A percentile compares a stretch with the other conserved stretches of the same genome.
These are phyloP conservation scores for Dysidea cf. avara DNA, from an alignment of 37 sponge, comb jelly and placozoan genomes.

Conservation along the genomic window DNA sequence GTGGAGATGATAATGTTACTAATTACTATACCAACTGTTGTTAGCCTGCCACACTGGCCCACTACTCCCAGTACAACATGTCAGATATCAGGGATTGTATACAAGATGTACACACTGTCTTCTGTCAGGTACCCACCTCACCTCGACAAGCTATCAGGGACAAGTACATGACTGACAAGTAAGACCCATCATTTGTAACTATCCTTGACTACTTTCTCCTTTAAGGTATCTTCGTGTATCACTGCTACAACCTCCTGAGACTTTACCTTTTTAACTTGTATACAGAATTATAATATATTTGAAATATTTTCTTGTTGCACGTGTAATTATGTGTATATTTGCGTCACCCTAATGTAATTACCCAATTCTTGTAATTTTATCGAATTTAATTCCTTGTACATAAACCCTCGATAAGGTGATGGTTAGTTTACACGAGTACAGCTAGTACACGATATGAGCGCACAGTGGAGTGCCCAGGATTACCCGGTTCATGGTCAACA, in stretches of 20 bases:
- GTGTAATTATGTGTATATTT: too few species aligned
- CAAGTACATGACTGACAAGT: slow-evolving; percentile 64
- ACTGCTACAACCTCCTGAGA: slow-evolving; percentile 39
- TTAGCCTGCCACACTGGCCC: slow-evolving; percentile 50
- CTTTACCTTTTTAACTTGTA: slow-evolving; percentile 48
- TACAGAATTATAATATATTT: too few species aligned
- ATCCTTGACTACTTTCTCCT: neutral
- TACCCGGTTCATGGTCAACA: too few species aligned
- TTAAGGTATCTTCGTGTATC: slow-evolving; percentile 36
- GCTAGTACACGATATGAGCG: too few species aligned
- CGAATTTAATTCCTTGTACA: too few species aligned
- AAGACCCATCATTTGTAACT: neutral
- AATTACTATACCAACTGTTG: neutral
- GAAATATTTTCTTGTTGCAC: too few species aligned
- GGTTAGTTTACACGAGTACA: too few species aligned
- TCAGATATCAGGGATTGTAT: slow-evolving; percentile 67
- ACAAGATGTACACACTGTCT: slow-evolving; percentile 58
- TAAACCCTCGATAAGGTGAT: too few species aligned
- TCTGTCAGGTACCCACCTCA: slow-evolving; percentile 50
- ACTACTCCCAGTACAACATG: slow-evolving; percentile 63
- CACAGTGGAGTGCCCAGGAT: too few species aligned
- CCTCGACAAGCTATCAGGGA: slow-evolving; percentile 74
- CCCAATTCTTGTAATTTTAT: too few species aligned
- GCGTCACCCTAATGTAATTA: too few species aligned
- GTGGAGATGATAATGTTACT: slow-evolving; percentile 2